A percentile compares a stretch with the other conserved stretches of the same genome.
Conservation (phyloP, 1,140 invertebrate genomes). For the Drosophila sp. region DNA sequence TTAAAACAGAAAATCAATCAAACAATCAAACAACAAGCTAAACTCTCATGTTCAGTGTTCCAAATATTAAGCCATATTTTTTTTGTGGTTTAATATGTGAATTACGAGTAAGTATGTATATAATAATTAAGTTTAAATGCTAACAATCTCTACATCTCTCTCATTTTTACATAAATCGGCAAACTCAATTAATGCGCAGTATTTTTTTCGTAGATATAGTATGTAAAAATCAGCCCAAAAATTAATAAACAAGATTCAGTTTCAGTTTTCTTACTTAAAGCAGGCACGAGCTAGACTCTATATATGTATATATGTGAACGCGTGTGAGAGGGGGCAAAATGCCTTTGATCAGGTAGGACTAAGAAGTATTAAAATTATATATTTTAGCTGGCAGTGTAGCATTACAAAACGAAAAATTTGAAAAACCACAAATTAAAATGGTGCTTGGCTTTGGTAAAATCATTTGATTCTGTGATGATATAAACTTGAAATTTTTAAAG, state of each 20-base stretch:
- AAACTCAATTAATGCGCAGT: slow-evolving; percentile 26
- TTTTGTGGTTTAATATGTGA: slow-evolving; percentile 29
- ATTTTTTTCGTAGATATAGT: slow-evolving; percentile 4
- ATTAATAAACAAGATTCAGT: slow-evolving; percentile 4
- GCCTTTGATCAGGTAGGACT: slow-evolving; percentile 17
- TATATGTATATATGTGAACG: neutral
- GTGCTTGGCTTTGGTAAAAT: neutral
- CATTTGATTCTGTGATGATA: neutral
- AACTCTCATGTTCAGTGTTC: slow-evolving; percentile 30
- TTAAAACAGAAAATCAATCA: slow-evolving; percentile 12
- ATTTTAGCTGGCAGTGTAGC: slow-evolving; percentile 69
- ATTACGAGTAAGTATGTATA: slow-evolving; percentile 33
- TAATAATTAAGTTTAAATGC: slow-evolving; percentile 65
- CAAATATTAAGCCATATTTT: slow-evolving; percentile 30
- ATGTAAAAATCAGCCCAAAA: slow-evolving; percentile 7
- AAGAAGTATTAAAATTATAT: slow-evolving; percentile 32
- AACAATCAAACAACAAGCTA: slow-evolving; percentile 45
- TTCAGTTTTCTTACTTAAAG: slow-evolving; percentile 8
- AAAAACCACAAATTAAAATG: slow-evolving; percentile 2
- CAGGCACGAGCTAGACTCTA: slow-evolving; percentile 18
- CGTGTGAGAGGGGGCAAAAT: neutral
- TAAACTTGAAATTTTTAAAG: too few species aligned
- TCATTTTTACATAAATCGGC: slow-evolving; percentile 52
- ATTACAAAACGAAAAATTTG: slow-evolving; percentile 33
- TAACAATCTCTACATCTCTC: slow-evolving; percentile 82